Percentiles rank a stretch among this genome's conserved stretches.
These are phyloP conservation scores for Pycnomerus fuliginosus DNA, from an alignment of 2,888 invertebrate genomes.

Conservation along the genomic window DNA sequence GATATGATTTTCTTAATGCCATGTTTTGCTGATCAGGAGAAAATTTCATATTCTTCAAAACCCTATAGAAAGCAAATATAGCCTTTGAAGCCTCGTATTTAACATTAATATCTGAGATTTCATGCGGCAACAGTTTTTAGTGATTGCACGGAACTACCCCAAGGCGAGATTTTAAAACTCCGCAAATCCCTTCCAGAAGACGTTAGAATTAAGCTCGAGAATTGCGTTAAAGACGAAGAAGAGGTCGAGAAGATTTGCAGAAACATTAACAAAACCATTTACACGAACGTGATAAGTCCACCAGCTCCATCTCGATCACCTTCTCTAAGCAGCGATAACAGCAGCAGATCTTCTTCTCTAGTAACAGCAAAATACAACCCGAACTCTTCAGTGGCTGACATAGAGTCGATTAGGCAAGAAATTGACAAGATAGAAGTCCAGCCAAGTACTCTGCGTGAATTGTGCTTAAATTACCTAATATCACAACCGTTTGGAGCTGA, in stretches of 20 bases:
- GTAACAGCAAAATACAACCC: conserved; percentile 69
- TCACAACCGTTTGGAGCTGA: conserved; percentile 69
- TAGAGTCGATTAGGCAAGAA: conserved; percentile 58
- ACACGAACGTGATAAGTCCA: conserved; percentile 28
- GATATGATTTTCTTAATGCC: too few species aligned
- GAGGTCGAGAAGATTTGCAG: neutral
- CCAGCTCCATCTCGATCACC: conserved; percentile 35
- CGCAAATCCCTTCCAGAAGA: too few species aligned
- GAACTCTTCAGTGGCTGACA: conserved; percentile 61
- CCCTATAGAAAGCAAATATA: too few species aligned
- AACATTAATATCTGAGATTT: too few species aligned
- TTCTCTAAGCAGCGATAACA: conserved; percentile 50
- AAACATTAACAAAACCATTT: neutral
- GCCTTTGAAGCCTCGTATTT: too few species aligned
- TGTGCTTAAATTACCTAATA: conserved; percentile 66
- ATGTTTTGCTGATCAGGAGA: too few species aligned
- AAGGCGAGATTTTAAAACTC: too few species aligned
- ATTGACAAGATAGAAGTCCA: conserved; percentile 26
- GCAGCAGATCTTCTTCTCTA: conserved; percentile 59
- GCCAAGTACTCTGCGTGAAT: conserved; percentile 59
- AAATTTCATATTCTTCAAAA: too few species aligned
- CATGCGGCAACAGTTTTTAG: too few species aligned
- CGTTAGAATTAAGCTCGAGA: too few species aligned
- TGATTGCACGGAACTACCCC: too few species aligned
- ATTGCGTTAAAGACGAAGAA: neutral